Conservation (phyloP, 53 echinoderm and acorn worm genomes). For the Mesocentrotus franciscanus region DNA sequence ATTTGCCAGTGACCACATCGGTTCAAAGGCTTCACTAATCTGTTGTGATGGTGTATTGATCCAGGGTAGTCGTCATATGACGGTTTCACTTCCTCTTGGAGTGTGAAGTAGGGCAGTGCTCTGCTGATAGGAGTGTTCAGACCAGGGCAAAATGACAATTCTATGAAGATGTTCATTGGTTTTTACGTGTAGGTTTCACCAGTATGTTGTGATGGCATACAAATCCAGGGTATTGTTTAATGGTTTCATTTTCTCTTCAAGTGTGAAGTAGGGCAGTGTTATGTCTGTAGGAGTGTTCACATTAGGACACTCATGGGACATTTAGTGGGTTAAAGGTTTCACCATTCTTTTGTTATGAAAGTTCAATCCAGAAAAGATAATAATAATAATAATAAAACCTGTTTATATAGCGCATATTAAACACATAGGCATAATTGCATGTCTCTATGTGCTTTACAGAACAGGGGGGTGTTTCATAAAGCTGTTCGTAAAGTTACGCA, state of each 20-base stretch:
- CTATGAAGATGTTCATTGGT: not conserved
- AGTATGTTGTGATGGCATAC: not conserved
- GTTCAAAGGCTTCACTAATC: conserved; percentile 13
- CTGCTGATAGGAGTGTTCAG: not conserved
- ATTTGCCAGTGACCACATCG: conserved; percentile 39
- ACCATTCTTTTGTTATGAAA: not conserved
- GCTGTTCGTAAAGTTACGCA: too few relatives aligned
- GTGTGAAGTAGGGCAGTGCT: conserved; percentile 36
- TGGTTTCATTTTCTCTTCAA: not conserved
- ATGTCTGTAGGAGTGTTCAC: not conserved
- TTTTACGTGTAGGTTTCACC: not conserved
- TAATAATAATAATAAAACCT: too few relatives aligned
- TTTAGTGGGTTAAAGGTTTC: not conserved
- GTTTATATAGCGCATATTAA: too few relatives aligned
- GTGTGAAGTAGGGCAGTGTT: not conserved
- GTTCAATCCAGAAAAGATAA: not conserved
- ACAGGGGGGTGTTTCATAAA: too few relatives aligned
- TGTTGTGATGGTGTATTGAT: conserved; percentile 17
- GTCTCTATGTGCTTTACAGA: too few relatives aligned
- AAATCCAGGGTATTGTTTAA: not conserved
- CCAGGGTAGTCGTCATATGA: conserved; percentile 13
- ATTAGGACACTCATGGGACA: not conserved
- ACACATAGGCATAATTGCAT: too few relatives aligned
- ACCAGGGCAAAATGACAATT: not conserved
- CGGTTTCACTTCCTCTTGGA: conserved; percentile 42